Base-by-base conservation (phyloP, 2,113 vertebrate genomes). In the Thalassarche chlororhynchos region DNA sequence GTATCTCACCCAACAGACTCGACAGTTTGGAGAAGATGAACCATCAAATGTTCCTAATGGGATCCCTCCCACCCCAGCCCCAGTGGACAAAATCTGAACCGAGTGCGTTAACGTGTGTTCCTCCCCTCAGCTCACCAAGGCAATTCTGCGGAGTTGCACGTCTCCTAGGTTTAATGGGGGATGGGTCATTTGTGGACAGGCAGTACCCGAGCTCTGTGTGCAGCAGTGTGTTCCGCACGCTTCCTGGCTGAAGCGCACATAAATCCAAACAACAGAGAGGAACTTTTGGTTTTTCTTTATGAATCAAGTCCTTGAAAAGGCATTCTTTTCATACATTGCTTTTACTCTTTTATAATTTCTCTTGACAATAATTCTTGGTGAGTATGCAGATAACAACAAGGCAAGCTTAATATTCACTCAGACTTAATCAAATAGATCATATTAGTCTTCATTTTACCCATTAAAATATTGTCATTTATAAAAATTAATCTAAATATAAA, bases 401-500 rank as follows among this genome's bases (percentile, higher is more conserved):
- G 97, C 97, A 98, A 98, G 98, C 97, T 94, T 89, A 94, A 97
- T 93, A 97, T 97, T 88, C 90, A 94, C 94, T 96, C 93, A 89
- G 93, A 98, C 90, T 97, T 93, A 96, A 87, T 97, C 96, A 93
- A 97, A 97, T 90, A 96, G 93, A 94, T 84, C 89, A 71, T 94
- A 87, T 72, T 72, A 90, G 68, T 96, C 96, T 95, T 98, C 87
- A 82, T 97, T 98, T 97, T 96, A 97, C 96, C 98, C 97, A 95
- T 98, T 98, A 98, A 98, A 99, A 98, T 98, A 98, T 96, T 97
- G 97, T 98, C 92, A 98, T 98, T 98, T 98, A 98, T 98, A 98
- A 98, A 98, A 98, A 98, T 96, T 97, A 97, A 98, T 98, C 97
- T 98, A 98, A 98, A 98, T 98, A 98, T 94, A 98, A 98, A 98